Evolutionary conservation across 1,140 invertebrate species (phyloP), one percentile per base, ranked within the genome.

Genomic region (Drosophila littoralis): DNA sequence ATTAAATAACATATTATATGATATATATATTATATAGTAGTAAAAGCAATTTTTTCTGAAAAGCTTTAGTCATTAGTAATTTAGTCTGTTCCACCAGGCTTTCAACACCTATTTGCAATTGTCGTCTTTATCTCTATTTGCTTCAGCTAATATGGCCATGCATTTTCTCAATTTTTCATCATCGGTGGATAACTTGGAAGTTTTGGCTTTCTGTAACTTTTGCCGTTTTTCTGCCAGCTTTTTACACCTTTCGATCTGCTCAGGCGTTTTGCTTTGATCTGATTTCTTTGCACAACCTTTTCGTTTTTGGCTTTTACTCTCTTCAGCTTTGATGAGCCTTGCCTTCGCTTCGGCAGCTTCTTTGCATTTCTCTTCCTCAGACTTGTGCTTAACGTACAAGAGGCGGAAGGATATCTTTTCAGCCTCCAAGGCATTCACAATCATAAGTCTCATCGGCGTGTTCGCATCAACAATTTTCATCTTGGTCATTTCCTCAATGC

Each of bases 401-500:
- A 84, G 43, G 0, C 69, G 65, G 33, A 84, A 84, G 7, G 57
- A 75, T 10, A 84, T 66, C 10, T 73, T 71, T 1, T 85, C 36
- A 4, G 81, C 81, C 3, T 54, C 28, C 33, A 84, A 35, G 17
- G 81, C 81, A 71, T 84, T 69, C 1, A 84, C 81, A 6, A 77
- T 32, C 15, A 84, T 82, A 10, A 80, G 32, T 7, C 61, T 45
- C 12, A 51, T 45, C 2, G 48, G 22, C 7, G 67, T 45, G 2
- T 67, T 68, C 1, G 43, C n/a, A 22, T 77, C 17, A 0, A 84
- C 32, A 2, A 84, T 22, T 6, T 81, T 43, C 61, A 85, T 48
- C 7, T 67, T 67, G 0, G 15, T 13, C 43, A 84, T 43, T 6
- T 70, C 50, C 17, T 66, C 57, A 0, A 85, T 40, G 7, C 81